These are phyloP conservation scores for Dissostichus mawsoni DNA, from an alignment of 2,113 vertebrate genomes.

Conservation along the genomic window DNA sequence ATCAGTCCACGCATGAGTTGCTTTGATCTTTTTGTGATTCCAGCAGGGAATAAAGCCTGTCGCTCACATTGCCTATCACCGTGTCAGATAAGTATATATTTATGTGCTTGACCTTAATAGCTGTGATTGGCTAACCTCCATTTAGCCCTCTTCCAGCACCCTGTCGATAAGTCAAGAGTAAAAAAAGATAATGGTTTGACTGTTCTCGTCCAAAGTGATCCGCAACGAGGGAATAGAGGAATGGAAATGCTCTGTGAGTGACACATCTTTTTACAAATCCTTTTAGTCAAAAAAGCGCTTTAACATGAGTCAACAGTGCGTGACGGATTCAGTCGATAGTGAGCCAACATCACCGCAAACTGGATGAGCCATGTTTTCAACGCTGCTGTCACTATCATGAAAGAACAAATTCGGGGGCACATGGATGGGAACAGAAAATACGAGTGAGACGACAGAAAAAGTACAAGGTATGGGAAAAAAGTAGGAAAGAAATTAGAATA, in stretches of 20 bases:
- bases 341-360: constrained; percentile 50
- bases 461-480: not conserved
- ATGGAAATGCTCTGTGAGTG: constrained; percentile 52
- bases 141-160: constrained; percentile 61
- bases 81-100: constrained; percentile 60
- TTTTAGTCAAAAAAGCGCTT: constrained; percentile 68
- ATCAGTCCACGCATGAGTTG: constrained; percentile 40
- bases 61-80: constrained; percentile 44
- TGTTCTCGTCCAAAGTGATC: constrained; percentile 52
- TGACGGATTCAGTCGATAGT: constrained; percentile 61
- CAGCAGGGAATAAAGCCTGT: constrained; percentile 42
- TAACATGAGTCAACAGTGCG: constrained; percentile 60
- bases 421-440: not conserved
- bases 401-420: not conserved
- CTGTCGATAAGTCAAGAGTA: constrained; percentile 70
- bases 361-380: constrained; percentile 28
- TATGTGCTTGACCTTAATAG: constrained; percentile 72
- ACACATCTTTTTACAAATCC: constrained; percentile 67
- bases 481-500: not conserved
- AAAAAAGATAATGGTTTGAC: constrained; percentile 64
- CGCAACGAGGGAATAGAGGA: constrained; percentile 42
- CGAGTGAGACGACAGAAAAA: not conserved
- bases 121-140: constrained; percentile 68
- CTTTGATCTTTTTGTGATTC: constrained; percentile 64
- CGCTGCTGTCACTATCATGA: constrained; percentile 10